Percentiles rank a stretch among this genome's conserved stretches.
Evolutionary conservation across 2,888 invertebrate genomes (phyloP).

Genomic region (Allygus modestus): DNA sequence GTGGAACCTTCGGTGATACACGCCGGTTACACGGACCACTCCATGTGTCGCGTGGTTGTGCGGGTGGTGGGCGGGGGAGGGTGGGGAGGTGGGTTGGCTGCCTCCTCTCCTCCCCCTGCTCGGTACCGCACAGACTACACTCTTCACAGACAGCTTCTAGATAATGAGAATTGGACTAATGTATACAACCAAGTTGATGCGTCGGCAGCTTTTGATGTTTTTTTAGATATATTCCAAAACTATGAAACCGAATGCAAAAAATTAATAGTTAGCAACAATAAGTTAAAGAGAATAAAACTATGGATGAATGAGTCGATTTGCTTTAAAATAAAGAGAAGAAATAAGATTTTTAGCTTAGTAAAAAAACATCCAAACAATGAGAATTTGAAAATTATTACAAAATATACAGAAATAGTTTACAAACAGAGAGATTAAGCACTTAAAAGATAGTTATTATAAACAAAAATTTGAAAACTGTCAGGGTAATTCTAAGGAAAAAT

Average conservation of each 20-base stretch:
- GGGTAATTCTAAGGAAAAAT: background rate
- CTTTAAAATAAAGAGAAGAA: conserved; percentile 14
- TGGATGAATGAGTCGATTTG: conserved; percentile 29
- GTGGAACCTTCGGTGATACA: background rate
- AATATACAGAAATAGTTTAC: conserved; percentile 17
- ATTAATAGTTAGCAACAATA: background rate
- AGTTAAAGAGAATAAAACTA: background rate
- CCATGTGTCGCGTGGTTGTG: background rate
- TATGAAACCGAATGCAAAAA: background rate
- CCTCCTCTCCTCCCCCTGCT: background rate
- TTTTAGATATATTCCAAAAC: background rate
- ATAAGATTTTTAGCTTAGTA: background rate
- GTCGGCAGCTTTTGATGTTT: background rate
- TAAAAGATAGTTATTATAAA: conserved; percentile 23
- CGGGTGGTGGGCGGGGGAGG: background rate
- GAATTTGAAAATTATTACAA: background rate
- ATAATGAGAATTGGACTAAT: background rate
- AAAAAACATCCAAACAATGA: conserved; percentile 32
- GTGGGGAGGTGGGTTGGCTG: background rate
- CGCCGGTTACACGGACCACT: background rate
- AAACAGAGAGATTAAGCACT: background rate
- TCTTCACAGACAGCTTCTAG: background rate
- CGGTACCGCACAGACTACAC: background rate
- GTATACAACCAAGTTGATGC: background rate
- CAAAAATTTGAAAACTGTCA: background rate